A percentile compares a stretch with the other conserved stretches of the same genome.
Evolutionary conservation across 2,113 vertebrate genomes (phyloP).

Genomic region (Plestiodon gilberti): DNA sequence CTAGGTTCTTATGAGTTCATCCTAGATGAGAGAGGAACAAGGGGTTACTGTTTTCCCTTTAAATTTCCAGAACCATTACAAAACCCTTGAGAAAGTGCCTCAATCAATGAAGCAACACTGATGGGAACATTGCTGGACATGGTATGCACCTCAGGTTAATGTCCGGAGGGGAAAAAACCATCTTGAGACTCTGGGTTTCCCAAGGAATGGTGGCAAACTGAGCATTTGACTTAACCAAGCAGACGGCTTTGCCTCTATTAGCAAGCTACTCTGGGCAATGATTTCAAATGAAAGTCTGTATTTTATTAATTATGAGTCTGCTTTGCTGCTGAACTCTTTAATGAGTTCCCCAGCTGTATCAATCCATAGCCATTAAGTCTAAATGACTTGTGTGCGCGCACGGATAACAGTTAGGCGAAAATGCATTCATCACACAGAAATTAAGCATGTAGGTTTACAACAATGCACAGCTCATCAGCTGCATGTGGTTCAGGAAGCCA

Average conservation of each 20-base stretch:
- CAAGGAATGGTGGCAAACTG: background rate
- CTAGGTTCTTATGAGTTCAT: background rate
- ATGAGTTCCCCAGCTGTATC: conserved; percentile 68
- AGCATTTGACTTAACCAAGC: background rate
- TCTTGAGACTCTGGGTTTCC: background rate
- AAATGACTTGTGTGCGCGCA: background rate
- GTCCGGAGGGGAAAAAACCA: background rate
- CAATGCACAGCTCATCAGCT: background rate
- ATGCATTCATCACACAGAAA: background rate
- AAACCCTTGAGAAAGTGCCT: background rate
- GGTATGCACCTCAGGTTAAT: accelerated
- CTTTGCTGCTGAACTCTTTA: conserved; percentile 62
- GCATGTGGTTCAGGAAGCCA: background rate
- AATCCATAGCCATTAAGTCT: conserved; percentile 25
- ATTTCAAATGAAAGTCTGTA: conserved; percentile 71
- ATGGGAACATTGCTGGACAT: background rate
- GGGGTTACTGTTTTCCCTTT: background rate
- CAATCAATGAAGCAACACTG: background rate
- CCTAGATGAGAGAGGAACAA: accelerated
- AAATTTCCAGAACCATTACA: background rate
- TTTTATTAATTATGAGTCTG: conserved; percentile 73
- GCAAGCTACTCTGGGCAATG: conserved; percentile 59
- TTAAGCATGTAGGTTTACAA: conserved; percentile 12
- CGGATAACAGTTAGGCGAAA: conserved; percentile 17
- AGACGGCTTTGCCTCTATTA: conserved; percentile 31